Percentiles rank a stretch among this genome's conserved stretches.
phyloP scores from a whole-genome alignment of 2,888 invertebrate genomes.

The Orthonychiurus folsomi region DNA sequence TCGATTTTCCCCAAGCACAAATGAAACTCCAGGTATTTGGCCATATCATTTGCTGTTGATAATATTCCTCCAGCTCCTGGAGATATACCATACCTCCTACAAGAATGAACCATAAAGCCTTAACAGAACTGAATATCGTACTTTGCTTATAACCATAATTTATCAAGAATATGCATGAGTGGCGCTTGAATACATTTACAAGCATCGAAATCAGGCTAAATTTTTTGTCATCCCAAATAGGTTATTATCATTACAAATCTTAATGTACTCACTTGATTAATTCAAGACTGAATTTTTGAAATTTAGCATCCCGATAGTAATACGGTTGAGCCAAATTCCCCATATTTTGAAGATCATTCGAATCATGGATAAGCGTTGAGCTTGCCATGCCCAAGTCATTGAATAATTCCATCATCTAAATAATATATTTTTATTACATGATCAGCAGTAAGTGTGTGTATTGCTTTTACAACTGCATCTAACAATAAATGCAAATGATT shows the following conservation, averaged over 20 bases:
- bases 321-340: neutral
- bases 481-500: neutral
- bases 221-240: too few species aligned
- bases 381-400: neutral
- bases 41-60: neutral
- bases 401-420: neutral
- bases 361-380: neutral
- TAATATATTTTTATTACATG: neutral
- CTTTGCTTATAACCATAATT: neutral
- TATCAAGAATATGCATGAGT: too few species aligned
- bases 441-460: neutral
- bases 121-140: neutral
- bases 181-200: too few species aligned
- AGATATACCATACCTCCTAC: neutral
- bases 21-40: neutral
- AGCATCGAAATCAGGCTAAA: too few species aligned
- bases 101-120: too few species aligned
- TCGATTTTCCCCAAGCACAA: neutral
- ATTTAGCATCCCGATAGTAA: neutral
- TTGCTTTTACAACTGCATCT: neutral
- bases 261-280: too few species aligned
- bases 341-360: neutral
- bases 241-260: too few species aligned
- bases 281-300: neutral
- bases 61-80: neutral